Evolutionary conservation across 37 sponge, comb jelly and placozoan species (phyloP).

Genomic region (Agelas oroides): DNA sequence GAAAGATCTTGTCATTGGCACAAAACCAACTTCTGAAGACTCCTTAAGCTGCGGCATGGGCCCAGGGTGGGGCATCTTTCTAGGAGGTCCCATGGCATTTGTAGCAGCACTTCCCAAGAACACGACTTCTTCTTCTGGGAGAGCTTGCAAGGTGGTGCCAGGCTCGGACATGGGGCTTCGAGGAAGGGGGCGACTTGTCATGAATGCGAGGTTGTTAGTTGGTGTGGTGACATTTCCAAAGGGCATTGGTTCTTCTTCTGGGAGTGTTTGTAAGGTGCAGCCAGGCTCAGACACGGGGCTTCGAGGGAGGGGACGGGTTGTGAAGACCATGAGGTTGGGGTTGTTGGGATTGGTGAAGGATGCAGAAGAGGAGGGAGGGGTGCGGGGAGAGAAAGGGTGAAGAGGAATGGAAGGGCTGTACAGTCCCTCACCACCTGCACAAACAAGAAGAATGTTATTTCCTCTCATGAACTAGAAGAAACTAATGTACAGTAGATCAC

Average conservation of each 20-base stretch:
- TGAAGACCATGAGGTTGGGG: not conserved
- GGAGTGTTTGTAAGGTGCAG: too few species aligned
- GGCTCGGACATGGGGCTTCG: not conserved
- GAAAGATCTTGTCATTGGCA: conserved; percentile 21
- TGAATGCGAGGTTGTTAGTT: not conserved
- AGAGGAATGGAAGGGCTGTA: not conserved
- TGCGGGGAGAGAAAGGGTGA: not conserved
- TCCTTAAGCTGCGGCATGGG: not conserved
- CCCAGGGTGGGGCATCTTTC: conserved; percentile 19
- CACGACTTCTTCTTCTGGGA: too few species aligned
- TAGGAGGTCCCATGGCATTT: not conserved
- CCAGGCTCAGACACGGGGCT: not conserved
- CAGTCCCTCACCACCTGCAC: too few species aligned
- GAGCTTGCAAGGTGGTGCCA: too few species aligned
- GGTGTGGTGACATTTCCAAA: too few species aligned
- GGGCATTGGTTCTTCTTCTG: too few species aligned
- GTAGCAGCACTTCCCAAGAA: too few species aligned
- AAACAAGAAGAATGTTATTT: too few species aligned
- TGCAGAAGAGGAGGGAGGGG: not conserved
- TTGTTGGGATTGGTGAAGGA: not conserved
- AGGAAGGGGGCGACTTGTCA: not conserved
- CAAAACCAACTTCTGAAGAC: not conserved
- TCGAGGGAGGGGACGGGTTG: conserved; percentile 1
- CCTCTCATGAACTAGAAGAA: too few species aligned
- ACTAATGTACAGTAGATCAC: too few species aligned